These are phyloP conservation scores for Argyrosomus japonicus DNA, from an alignment of 2,113 vertebrate species.

Conservation along the genomic window DNA sequence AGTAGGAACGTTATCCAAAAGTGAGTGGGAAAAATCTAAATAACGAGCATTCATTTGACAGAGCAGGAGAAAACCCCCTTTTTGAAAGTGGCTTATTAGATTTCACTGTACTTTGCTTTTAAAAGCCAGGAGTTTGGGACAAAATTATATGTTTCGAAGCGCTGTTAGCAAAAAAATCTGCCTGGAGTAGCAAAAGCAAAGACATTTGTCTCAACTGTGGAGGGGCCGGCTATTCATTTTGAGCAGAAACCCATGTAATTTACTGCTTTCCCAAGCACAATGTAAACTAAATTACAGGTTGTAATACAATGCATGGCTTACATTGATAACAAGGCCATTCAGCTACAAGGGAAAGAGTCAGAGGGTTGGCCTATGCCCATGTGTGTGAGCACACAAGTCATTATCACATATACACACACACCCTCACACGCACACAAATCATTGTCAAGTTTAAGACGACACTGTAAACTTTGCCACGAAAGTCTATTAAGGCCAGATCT, in stretches of 20 bases:
- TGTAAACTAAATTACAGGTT: conserved; percentile 80
- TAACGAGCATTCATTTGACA: conserved; percentile 60
- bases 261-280: conserved; percentile 72
- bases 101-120: conserved; percentile 74
- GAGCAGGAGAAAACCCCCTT: conserved; percentile 54
- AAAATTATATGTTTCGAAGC: conserved; percentile 79
- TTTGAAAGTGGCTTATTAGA: conserved; percentile 76
- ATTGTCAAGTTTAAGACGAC: conserved; percentile 39
- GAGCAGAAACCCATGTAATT: conserved; percentile 76
- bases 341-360: conserved; percentile 57
- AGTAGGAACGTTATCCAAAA: conserved; percentile 45
- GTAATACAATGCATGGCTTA: conserved; percentile 78
- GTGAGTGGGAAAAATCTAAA: conserved; percentile 47
- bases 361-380: conserved; percentile 48
- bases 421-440: conserved; percentile 42
- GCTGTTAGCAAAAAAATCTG: conserved; percentile 77
- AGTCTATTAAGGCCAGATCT: conserved; percentile 21
- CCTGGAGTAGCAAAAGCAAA: conserved; percentile 72
- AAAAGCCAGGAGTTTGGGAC: conserved; percentile 71
- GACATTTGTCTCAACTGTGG: conserved; percentile 75
- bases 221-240: conserved; percentile 71
- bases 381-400: conserved; percentile 57
- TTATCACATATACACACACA: conserved; percentile 52
- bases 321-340: conserved; percentile 74
- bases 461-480: conserved; percentile 35